Conservation (phyloP, 2,797 vertebrate species). For the Harpagifer antarcticus region DNA sequence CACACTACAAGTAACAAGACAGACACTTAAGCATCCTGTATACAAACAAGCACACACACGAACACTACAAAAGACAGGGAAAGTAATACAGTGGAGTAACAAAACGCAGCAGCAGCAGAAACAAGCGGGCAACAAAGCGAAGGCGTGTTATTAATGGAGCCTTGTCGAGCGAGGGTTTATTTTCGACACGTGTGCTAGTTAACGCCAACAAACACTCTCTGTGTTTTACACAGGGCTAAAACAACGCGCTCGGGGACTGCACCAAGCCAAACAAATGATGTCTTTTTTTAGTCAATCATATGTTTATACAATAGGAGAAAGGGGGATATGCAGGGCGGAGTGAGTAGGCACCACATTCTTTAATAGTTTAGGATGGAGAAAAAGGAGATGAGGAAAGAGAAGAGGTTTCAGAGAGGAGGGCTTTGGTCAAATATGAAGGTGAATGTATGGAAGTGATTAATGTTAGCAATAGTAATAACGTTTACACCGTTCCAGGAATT, state of each 20-base stretch:
- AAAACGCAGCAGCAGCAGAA: conserved; percentile 83
- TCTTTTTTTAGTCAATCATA: conserved; percentile 78
- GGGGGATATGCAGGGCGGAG: conserved; percentile 22
- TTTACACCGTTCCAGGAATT: background rate
- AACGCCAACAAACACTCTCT: conserved; percentile 79
- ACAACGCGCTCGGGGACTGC: conserved; percentile 74
- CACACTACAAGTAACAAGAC: conserved; percentile 18
- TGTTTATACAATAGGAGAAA: conserved; percentile 67
- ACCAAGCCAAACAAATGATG: conserved; percentile 73
- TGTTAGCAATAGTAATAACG: background rate
- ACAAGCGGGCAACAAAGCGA: conserved; percentile 75
- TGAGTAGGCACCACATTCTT: conserved; percentile 3
- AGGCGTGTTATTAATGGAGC: conserved; percentile 81
- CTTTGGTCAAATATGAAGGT: background rate
- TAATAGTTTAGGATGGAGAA: conserved; percentile 32
- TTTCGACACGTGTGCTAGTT: conserved; percentile 85
- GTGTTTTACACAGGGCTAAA: conserved; percentile 72
- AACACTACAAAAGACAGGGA: conserved; percentile 55
- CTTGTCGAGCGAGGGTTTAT: conserved; percentile 79
- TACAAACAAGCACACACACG: conserved; percentile 12
- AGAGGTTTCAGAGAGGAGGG: background rate
- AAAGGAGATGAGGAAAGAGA: conserved; percentile 8
- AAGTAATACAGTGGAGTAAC: conserved; percentile 73
- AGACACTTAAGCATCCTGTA: conserved; percentile 26
- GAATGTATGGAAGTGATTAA: background rate